A percentile compares a stretch with the other conserved stretches of the same genome.
phyloP scores from a whole-genome alignment of 2,113 vertebrate genomes.

The Regulus satrapa region DNA sequence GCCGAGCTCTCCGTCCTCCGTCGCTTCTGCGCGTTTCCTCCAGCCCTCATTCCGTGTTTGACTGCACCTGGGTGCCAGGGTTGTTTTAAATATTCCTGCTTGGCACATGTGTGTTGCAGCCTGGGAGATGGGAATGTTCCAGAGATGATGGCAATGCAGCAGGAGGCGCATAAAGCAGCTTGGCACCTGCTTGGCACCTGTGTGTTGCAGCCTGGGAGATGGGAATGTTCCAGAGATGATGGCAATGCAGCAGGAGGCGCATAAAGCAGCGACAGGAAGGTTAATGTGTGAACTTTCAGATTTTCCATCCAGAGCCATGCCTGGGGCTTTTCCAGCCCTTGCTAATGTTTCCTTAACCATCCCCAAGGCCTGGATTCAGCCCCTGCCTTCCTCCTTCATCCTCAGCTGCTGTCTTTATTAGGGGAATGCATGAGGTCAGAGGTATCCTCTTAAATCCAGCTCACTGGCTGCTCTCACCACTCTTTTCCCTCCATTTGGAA shows the following conservation, averaged over 20 bases:
- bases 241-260: not conserved
- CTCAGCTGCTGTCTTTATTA: not conserved
- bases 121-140: not conserved
- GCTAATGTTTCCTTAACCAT: not conserved
- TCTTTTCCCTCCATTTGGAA: not conserved
- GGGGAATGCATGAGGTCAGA: not conserved
- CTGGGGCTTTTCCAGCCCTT: not conserved
- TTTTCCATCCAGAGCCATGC: not conserved
- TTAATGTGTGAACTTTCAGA: not conserved
- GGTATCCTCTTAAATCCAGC: not conserved
- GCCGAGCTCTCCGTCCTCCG: too few relatives aligned
- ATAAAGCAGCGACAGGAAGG: not conserved
- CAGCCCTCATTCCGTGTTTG: fast-evolving
- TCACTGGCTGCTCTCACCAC: fast-evolving
- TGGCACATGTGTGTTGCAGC: not conserved
- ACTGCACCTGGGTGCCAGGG: not conserved
- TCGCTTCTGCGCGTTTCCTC: not conserved
- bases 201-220: not conserved
- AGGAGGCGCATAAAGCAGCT: too few relatives aligned
- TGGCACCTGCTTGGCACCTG: not conserved
- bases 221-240: not conserved
- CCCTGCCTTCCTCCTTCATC: not conserved
- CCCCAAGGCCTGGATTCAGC: not conserved
- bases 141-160: not conserved
- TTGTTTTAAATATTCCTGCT: not conserved